A percentile compares a stretch with the other conserved stretches of the same genome.
These are phyloP conservation scores for Tinea pellionella DNA, from an alignment of 2,888 invertebrate genomes.

Conservation along the genomic window DNA sequence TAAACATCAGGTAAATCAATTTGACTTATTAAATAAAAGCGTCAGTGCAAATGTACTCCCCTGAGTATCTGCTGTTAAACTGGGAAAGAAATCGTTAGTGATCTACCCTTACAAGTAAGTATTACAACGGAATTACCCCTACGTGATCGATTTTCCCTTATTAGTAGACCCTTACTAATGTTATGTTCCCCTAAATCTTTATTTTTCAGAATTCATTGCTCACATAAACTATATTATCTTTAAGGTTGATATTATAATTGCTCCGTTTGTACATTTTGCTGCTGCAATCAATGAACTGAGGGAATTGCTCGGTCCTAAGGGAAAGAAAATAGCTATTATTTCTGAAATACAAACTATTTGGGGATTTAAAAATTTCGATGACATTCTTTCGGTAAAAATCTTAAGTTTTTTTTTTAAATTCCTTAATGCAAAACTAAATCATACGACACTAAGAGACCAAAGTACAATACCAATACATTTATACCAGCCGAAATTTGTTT, in stretches of 20 bases:
- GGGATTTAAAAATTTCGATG: conserved; percentile 45
- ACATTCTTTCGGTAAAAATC: conserved; percentile 39
- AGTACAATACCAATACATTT: no score
- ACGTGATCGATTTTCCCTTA: no score
- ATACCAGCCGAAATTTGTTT: no score
- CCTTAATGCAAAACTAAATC: no score
- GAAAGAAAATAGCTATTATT: conserved; percentile 47
- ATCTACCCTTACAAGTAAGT: no score
- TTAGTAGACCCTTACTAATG: no score
- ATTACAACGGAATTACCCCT: no score
- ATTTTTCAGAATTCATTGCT: no score
- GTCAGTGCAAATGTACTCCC: neutral
- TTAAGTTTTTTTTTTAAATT: no score
- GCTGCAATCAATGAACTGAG: conserved; percentile 34
- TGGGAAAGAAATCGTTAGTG: neutral
- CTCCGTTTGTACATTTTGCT: conserved; percentile 37
- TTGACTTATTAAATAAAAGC: neutral
- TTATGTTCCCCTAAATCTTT: no score
- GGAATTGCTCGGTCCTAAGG: conserved; percentile 43
- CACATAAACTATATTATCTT: conserved; percentile 18
- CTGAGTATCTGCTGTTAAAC: neutral
- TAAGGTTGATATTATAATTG: conserved; percentile 50
- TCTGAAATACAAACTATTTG: conserved; percentile 49
- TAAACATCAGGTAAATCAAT: conserved; percentile 38
- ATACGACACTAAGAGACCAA: no score